Evolutionary conservation across 2,888 invertebrate species (phyloP).

Genomic region (Harmothoe impar): DNA sequence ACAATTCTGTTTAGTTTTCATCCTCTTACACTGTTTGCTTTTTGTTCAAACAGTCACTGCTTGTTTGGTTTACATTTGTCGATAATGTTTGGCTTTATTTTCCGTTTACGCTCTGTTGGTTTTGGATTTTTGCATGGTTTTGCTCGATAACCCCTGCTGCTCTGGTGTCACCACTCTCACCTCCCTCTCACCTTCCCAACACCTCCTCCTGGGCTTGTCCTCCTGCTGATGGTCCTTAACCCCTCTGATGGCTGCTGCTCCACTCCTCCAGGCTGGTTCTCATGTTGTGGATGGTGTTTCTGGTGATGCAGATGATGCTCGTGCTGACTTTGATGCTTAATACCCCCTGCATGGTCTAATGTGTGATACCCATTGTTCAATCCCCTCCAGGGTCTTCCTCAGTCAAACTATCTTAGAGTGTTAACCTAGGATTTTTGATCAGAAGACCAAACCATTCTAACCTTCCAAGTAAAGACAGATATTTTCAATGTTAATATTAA

Average conservation of each 20-base stretch:
- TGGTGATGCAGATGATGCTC: neutral
- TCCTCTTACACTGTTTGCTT: neutral
- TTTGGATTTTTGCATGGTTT: neutral
- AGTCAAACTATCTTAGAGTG: no score
- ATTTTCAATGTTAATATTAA: no score
- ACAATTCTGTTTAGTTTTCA: neutral
- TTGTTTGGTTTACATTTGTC: no score
- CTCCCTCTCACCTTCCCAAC: neutral
- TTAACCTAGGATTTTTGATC: no score
- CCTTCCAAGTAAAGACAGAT: no score
- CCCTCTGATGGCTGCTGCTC: conserved; percentile 47
- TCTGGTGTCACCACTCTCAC: neutral
- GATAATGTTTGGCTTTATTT: neutral
- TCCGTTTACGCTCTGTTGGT: neutral
- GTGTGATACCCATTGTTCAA: neutral
- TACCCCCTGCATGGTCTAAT: conserved; percentile 17
- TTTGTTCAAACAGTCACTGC: no score
- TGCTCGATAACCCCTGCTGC: neutral
- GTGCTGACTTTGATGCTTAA: neutral
- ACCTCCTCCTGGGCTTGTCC: neutral
- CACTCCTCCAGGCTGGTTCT: neutral
- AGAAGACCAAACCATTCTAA: no score
- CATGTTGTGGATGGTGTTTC: conserved; percentile 10
- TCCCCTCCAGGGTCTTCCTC: neutral
- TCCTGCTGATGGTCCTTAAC: neutral